These are phyloP conservation scores for Lepidocyrtinus sp. DNA, from an alignment of 2,888 invertebrate genomes.

Conservation along the genomic window DNA sequence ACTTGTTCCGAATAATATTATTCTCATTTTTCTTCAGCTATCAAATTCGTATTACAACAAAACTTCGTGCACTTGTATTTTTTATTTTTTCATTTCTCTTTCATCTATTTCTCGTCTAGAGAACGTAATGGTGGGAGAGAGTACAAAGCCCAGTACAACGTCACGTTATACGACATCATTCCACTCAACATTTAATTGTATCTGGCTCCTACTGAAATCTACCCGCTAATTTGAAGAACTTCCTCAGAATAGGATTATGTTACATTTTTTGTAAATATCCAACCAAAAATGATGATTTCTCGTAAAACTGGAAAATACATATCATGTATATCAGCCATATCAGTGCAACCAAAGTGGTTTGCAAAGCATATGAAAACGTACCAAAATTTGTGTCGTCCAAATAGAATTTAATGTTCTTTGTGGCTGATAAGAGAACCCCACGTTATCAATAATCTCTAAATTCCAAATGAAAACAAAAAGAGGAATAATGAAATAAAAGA, in stretches of 20 bases:
- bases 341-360: background rate
- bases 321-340: background rate
- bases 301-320: background rate
- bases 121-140: too few species aligned
- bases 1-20: constrained; percentile 37
- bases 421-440: background rate
- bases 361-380: background rate
- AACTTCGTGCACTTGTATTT: constrained; percentile 3
- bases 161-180: background rate
- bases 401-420: background rate
- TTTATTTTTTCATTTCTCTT: background rate
- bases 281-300: background rate
- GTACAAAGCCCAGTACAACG: background rate
- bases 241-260: constrained; percentile 5
- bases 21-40: constrained; percentile 22
- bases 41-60: background rate
- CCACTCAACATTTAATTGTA: too few species aligned
- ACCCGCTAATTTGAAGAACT: background rate
- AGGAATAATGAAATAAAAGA: background rate
- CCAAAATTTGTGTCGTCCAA: background rate
- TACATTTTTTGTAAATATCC: constrained; percentile 1
- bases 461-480: background rate
- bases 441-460: constrained; percentile 9
- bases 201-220: background rate
- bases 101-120: too few species aligned